phyloP scores from a whole-genome alignment of 1,140 invertebrate species.

The Brachionus paranguensis region DNA sequence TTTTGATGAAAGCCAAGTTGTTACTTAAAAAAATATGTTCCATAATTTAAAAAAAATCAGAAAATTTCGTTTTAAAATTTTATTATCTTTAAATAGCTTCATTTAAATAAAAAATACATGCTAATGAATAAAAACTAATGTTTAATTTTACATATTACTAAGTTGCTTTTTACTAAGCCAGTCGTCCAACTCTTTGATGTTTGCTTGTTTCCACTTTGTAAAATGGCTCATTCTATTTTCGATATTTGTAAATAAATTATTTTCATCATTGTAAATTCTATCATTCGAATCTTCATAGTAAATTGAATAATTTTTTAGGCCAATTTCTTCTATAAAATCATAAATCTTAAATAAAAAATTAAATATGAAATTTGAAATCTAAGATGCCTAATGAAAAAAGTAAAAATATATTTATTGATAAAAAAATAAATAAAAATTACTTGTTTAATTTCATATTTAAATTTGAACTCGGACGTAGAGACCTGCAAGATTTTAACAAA shows the following conservation, averaged over 20 bases:
- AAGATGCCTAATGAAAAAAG: too few species aligned
- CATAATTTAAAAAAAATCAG: background rate
- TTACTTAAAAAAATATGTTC: background rate
- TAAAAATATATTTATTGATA: too few species aligned
- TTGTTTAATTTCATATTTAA: slow-evolving; percentile 40
- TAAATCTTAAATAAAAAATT: background rate
- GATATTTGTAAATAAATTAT: slow-evolving; percentile 16
- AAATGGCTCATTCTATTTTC: slow-evolving; percentile 10
- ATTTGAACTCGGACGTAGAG: background rate
- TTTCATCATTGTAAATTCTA: background rate
- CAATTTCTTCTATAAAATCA: slow-evolving; percentile 22
- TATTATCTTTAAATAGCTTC: background rate
- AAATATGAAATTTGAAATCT: too few species aligned
- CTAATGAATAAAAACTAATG: background rate
- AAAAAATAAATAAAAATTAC: background rate
- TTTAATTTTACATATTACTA: background rate
- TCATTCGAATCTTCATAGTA: slow-evolving; percentile 31
- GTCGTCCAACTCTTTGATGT: background rate
- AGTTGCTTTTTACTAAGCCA: slow-evolving; percentile 18
- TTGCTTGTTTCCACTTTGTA: slow-evolving; percentile 6
- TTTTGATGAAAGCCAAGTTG: background rate
- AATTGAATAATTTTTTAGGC: background rate
- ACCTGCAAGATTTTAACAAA: slow-evolving; percentile 26
- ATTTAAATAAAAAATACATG: background rate
- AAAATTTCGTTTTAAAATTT: background rate